Evolutionary conservation across 1,140 invertebrate genomes (phyloP).

Genomic region (Mycetomoellerius zeteki): DNA sequence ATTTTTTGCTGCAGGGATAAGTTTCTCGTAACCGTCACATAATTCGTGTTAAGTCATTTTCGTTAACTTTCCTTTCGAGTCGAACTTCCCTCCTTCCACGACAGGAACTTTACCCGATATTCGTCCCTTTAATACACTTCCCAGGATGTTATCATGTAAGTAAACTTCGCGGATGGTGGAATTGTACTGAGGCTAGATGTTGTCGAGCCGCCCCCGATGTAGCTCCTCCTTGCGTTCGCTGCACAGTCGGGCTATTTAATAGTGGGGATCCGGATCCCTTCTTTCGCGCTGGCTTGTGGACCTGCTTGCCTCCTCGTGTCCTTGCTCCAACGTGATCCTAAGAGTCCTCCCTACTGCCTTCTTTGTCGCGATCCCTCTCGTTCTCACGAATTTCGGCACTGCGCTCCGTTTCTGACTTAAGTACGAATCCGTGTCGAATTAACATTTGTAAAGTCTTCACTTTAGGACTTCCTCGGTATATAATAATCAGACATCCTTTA

Average conservation of each 20-base stretch:
- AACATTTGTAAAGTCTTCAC: neutral
- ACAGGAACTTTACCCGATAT: neutral
- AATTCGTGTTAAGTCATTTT: neutral
- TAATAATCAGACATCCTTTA: neutral
- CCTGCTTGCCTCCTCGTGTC: slow-evolving; percentile 66
- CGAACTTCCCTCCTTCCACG: neutral
- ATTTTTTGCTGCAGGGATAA: neutral
- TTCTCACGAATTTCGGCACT: slow-evolving; percentile 67
- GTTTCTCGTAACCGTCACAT: neutral
- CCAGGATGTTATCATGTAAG: slow-evolving; percentile 19
- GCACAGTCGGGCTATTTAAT: slow-evolving; percentile 80
- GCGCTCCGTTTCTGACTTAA: slow-evolving; percentile 51
- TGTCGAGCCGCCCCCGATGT: slow-evolving; percentile 84
- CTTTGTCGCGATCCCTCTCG: slow-evolving; percentile 31
- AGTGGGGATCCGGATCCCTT: slow-evolving; percentile 85
- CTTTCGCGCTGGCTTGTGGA: slow-evolving; percentile 78
- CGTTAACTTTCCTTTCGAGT: neutral
- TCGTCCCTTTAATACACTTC: neutral
- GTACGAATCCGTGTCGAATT: slow-evolving; percentile 69
- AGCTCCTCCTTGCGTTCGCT: slow-evolving; percentile 82
- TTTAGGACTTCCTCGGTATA: neutral
- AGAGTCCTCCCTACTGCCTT: slow-evolving; percentile 41
- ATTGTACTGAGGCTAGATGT: slow-evolving; percentile 84
- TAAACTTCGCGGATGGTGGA: slow-evolving; percentile 78
- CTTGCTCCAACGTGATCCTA: slow-evolving; percentile 72